Base-by-base conservation (phyloP, 2,888 invertebrate genomes). In the Fragum whitleyi region DNA sequence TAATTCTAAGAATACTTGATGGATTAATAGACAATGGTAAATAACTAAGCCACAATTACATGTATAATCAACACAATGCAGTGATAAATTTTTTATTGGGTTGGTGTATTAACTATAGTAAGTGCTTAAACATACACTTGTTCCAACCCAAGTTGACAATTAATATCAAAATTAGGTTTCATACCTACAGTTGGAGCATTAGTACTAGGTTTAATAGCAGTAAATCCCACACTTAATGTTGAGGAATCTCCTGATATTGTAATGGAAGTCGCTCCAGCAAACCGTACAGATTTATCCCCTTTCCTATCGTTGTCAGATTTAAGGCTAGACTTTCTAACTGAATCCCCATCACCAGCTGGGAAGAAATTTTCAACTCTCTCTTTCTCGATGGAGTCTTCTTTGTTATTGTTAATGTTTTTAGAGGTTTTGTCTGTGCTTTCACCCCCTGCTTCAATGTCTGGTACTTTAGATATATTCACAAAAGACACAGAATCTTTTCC, bases 401-500 rank as follows among this genome's bases (percentile, higher is more conserved):
- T 81, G 61, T 86, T 83, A 11, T 71, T 47, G 11, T 79, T 57
- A 42, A 67, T 83, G 21, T 78, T 79, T 47, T 81, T 86, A 2
- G 79, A 39, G 28, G 76, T 72, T 53, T 26, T 39, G 39, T 19
- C 36, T 21, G 28, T 16, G 11, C n/a, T 16, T 23, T 74, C 28
- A 32, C n/a, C 19, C 53, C 26, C 65, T 67, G 65, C 74, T 47
- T 23, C 16, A 28, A 21, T 32, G 21, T 32, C 39, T 36, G 5
- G 7, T 29, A 78, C 77, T 51, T 72, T 68, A 28, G 86, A 74
- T 67, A 88, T 86, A 51, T 88, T 87, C 42, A 88, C 62, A 75
- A 85, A 88, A 55, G 86, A 85, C 23, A 86, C 81, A 9, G 71
- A 71, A 72, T 88, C 80, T 23, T 77, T 81, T 26, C n/a, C 57